Conservation (phyloP, 2,888 invertebrate genomes). For the Gisinianus flammeolus region DNA sequence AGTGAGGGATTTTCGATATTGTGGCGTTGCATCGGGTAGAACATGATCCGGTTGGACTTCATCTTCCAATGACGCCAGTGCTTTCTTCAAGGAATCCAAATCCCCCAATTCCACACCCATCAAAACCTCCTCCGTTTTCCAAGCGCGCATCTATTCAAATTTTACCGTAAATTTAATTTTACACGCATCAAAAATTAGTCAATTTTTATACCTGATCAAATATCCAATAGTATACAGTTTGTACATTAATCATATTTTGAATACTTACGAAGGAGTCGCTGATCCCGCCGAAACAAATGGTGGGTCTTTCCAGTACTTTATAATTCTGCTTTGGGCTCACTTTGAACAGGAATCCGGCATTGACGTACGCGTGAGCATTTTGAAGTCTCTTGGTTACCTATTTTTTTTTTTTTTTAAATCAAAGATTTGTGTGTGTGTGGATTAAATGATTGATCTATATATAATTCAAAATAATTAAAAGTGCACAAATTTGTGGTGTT, state of each 20-base stretch:
- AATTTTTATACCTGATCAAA: background rate
- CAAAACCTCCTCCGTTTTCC: constrained; percentile 37
- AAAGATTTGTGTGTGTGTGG: too few species aligned
- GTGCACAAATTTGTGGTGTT: too few species aligned
- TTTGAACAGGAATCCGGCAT: constrained; percentile 74
- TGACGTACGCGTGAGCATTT: constrained; percentile 79
- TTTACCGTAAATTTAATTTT: too few species aligned
- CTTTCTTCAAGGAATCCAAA: constrained; percentile 64
- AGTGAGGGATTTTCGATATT: constrained; percentile 74
- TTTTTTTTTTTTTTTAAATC: too few species aligned
- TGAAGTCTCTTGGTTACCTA: constrained; percentile 78
- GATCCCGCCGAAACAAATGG: constrained; percentile 62
- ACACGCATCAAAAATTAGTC: background rate
- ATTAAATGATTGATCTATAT: too few species aligned
- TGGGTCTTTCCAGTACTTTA: constrained; percentile 62
- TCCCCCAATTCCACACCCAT: constrained; percentile 62
- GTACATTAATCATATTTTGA: background rate
- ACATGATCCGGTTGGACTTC: constrained; percentile 72
- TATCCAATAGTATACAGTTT: background rate
- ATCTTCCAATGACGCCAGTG: constrained; percentile 65
- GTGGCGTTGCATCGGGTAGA: constrained; percentile 72
- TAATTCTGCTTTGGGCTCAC: constrained; percentile 62
- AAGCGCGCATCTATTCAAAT: constrained; percentile 43
- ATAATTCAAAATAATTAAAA: too few species aligned
- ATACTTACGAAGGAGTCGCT: constrained; percentile 55